Evolutionary conservation across 2,797 vertebrate species (phyloP).

Genomic region (Poeciliopsis presidionis): DNA sequence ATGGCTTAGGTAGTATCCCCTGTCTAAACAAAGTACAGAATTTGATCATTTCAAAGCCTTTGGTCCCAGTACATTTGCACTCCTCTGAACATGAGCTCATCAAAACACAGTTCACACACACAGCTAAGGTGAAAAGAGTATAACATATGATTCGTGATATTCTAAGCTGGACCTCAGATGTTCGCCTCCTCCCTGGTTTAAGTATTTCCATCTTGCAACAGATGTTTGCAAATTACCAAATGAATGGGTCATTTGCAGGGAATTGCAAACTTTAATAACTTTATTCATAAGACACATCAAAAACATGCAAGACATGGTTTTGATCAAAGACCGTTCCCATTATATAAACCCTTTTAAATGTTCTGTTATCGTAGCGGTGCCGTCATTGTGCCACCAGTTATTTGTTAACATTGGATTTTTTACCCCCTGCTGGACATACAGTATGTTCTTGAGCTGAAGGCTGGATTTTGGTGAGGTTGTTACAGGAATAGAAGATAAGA

Average conservation of each 20-base stretch:
- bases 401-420: neutral
- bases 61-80: neutral
- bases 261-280: neutral
- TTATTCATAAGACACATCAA: neutral
- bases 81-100: neutral
- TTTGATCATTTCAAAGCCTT: neutral
- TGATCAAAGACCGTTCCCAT: neutral
- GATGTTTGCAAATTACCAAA: neutral
- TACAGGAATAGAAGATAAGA: neutral
- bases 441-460: neutral
- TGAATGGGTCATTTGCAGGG: neutral
- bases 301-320: neutral
- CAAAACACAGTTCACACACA: neutral
- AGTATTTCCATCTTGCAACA: neutral
- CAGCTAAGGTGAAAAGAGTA: neutral
- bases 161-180: neutral
- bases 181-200: neutral
- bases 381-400: neutral
- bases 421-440: neutral
- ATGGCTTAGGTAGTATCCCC: neutral
- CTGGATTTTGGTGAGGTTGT: neutral
- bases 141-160: neutral
- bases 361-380: neutral
- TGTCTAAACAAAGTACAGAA: neutral
- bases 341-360: neutral